A percentile compares a stretch with the other conserved stretches of the same genome.
phyloP scores from a whole-genome alignment of 2,888 invertebrate species.

The Drosophila yooni region DNA sequence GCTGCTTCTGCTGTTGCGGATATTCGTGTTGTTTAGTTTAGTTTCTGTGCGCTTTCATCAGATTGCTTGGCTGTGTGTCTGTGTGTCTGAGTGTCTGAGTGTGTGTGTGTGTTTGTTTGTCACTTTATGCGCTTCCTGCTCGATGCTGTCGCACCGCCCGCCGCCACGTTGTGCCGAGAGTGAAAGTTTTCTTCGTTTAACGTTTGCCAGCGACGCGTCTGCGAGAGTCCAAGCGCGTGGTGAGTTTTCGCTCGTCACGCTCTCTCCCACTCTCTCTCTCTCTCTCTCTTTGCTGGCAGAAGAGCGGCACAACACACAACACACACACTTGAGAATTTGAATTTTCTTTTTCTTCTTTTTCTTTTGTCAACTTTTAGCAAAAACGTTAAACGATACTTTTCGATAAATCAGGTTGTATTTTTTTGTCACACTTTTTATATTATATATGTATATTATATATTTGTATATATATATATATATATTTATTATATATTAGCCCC shows the following conservation, averaged over 20 bases:
- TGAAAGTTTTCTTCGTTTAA: slow-evolving; percentile 64
- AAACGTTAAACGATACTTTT: slow-evolving; percentile 11
- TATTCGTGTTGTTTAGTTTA: slow-evolving; percentile 54
- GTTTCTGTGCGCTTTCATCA: slow-evolving; percentile 43
- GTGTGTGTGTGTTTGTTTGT: slow-evolving; percentile 60
- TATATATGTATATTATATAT: background rate
- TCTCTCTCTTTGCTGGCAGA: slow-evolving; percentile 15
- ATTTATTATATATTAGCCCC: slow-evolving; percentile 1
- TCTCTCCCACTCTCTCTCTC: slow-evolving; percentile 23
- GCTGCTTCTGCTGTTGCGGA: slow-evolving; percentile 35
- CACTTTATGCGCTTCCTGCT: slow-evolving; percentile 77
- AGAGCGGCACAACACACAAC: slow-evolving; percentile 18
- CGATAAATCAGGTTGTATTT: slow-evolving; percentile 13
- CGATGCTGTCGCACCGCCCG: slow-evolving; percentile 63
- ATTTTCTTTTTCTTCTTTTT: slow-evolving; percentile 17
- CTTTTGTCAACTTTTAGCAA: slow-evolving; percentile 9
- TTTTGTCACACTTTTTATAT: slow-evolving; percentile 24
- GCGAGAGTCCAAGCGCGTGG: slow-evolving; percentile 50
- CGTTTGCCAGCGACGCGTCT: slow-evolving; percentile 34
- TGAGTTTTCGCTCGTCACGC: slow-evolving; percentile 47
- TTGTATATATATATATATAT: background rate
- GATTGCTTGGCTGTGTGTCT: slow-evolving; percentile 21
- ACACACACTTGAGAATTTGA: slow-evolving; percentile 27
- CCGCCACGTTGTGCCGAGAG: slow-evolving; percentile 78
- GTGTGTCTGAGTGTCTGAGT: slow-evolving; percentile 9